A percentile compares a stretch with the other conserved stretches of the same genome.
Conservation (phyloP, 1,140 invertebrate genomes). For the Ephestia elutella region DNA sequence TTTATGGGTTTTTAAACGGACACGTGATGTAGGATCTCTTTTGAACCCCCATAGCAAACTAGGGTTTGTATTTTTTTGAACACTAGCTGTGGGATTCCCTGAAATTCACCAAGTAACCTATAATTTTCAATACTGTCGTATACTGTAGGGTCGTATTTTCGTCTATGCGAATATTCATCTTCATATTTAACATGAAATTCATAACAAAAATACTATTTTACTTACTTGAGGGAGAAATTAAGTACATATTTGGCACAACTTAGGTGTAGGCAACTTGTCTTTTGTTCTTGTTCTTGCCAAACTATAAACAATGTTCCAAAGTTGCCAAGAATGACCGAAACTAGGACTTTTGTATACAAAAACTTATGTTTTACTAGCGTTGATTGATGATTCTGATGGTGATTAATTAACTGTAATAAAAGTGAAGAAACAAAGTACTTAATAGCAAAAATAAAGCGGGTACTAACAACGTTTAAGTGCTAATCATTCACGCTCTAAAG, state of each 20-base stretch:
- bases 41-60: too few species aligned
- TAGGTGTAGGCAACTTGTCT: not conserved
- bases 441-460: not conserved
- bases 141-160: too few species aligned
- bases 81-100: too few species aligned
- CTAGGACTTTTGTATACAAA: not conserved
- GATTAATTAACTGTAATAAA: not conserved
- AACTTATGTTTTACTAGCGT: not conserved
- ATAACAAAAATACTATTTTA: not conserved
- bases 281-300: not conserved
- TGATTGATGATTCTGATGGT: not conserved
- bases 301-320: not conserved
- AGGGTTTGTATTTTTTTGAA: too few species aligned
- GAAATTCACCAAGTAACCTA: too few species aligned
- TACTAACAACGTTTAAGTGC: too few species aligned
- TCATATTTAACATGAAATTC: too few species aligned
- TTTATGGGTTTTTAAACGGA: constrained; percentile 3
- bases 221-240: not conserved
- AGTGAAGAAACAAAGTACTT: not conserved
- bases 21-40: not conserved
- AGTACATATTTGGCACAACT: not conserved
- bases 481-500: too few species aligned
- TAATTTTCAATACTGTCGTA: too few species aligned
- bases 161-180: too few species aligned
- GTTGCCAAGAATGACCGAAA: not conserved